Evolutionary conservation across 2,888 invertebrate species (phyloP).

Genomic region (Phania funesta): DNA sequence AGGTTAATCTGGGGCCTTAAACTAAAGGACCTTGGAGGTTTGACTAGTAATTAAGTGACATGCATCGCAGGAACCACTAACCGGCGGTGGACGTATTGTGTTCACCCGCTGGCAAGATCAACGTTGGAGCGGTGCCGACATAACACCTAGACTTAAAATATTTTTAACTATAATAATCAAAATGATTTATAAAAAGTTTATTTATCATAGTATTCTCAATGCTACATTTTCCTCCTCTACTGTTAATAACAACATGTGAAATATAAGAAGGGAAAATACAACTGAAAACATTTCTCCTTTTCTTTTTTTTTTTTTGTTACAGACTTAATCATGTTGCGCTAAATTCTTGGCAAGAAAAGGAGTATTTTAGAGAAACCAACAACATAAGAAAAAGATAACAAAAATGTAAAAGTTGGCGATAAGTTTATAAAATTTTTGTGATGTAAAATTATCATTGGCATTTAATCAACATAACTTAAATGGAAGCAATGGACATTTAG

Average conservation of each 20-base stretch:
- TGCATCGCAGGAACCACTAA: too few relatives aligned
- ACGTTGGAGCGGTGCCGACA: too few relatives aligned
- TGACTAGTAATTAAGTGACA: too few relatives aligned
- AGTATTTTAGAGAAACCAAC: slow-evolving; percentile 18
- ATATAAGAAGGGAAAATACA: slow-evolving; percentile 22
- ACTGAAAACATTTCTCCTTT: slow-evolving; percentile 7
- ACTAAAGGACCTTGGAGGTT: too few relatives aligned
- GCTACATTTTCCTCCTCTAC: not conserved
- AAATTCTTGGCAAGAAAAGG: slow-evolving; percentile 58
- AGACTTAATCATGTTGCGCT: slow-evolving; percentile 54
- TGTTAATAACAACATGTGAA: not conserved
- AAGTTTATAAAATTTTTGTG: slow-evolving; percentile 22
- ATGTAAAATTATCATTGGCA: slow-evolving; percentile 69
- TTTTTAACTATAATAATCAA: too few relatives aligned
- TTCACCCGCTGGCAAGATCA: too few relatives aligned
- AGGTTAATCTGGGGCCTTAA: too few relatives aligned
- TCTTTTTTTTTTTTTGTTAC: not conserved
- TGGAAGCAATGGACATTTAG: not conserved
- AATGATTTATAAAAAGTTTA: too few relatives aligned
- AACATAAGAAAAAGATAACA: not conserved
- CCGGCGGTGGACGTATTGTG: too few relatives aligned
- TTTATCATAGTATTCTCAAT: not conserved
- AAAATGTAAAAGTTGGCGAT: not conserved
- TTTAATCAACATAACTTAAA: slow-evolving; percentile 73
- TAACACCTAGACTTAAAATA: too few relatives aligned